These are phyloP conservation scores for Apocheima hispidaria DNA, from an alignment of 2,888 invertebrate genomes.

Conservation along the genomic window DNA sequence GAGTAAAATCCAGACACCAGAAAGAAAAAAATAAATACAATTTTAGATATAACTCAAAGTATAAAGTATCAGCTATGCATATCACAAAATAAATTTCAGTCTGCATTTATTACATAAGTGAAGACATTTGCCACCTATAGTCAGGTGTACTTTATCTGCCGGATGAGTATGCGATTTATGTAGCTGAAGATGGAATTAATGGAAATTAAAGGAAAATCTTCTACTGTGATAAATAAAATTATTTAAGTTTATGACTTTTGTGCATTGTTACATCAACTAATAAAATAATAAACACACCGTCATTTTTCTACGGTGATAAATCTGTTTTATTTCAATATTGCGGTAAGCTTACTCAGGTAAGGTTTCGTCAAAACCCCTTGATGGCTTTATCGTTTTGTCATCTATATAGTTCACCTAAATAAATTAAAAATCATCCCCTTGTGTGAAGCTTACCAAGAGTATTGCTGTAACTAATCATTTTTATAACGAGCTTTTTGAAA, in stretches of 20 bases:
- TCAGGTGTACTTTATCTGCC: no score
- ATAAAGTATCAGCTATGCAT: no score
- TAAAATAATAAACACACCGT: background rate
- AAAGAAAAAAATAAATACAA: no score
- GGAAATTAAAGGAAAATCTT: no score
- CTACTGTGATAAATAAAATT: no score
- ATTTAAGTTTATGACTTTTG: background rate
- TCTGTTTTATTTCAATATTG: background rate
- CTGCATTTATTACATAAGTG: no score
- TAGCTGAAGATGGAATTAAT: no score
- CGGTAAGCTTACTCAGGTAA: background rate
- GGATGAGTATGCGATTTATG: no score
- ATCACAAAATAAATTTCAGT: no score
- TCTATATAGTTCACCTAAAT: background rate
- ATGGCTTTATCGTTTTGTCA: background rate
- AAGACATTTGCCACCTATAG: no score
- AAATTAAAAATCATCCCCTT: background rate
- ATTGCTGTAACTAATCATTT: background rate
- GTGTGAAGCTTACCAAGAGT: background rate
- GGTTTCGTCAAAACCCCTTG: background rate
- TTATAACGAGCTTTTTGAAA: slow-evolving; percentile 1
- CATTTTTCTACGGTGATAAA: background rate
- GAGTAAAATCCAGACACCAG: no score
- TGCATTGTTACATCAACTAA: background rate
- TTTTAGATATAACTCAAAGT: no score